Conservation (phyloP, 2,888 invertebrate species). For the Hybos culiciformis region DNA sequence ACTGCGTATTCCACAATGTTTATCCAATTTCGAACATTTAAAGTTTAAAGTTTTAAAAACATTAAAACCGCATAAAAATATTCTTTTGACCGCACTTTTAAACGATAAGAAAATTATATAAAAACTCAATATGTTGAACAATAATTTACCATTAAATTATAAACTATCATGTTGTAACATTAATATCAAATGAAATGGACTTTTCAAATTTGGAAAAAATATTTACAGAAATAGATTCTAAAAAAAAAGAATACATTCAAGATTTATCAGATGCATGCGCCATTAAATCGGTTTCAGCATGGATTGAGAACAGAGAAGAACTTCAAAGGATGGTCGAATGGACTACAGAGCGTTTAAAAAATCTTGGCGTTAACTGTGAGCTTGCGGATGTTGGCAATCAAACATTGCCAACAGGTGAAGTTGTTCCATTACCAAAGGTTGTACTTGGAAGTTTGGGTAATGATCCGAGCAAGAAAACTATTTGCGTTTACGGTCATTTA, state of each 20-base stretch:
- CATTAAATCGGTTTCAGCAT: slow-evolving; percentile 88
- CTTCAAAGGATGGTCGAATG: slow-evolving; percentile 75
- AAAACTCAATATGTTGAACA: too few species aligned
- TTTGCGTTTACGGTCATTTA: slow-evolving; percentile 91
- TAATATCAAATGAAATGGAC: too few species aligned
- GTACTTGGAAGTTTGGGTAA: slow-evolving; percentile 64
- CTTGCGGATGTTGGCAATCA: slow-evolving; percentile 66
- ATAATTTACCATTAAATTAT: too few species aligned
- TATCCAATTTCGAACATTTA: too few species aligned
- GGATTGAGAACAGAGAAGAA: slow-evolving; percentile 67
- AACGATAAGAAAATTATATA: too few species aligned
- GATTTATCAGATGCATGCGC: slow-evolving; percentile 74
- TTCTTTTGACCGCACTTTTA: too few species aligned
- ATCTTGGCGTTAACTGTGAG: slow-evolving; percentile 55
- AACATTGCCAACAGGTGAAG: slow-evolving; percentile 52
- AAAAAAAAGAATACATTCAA: slow-evolving; percentile 61
- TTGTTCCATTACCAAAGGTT: slow-evolving; percentile 72
- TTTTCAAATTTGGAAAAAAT: background rate
- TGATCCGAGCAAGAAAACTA: slow-evolving; percentile 78
- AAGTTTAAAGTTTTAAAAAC: too few species aligned
- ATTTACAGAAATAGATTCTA: slow-evolving; percentile 49
- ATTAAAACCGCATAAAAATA: too few species aligned
- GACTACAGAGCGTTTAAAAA: slow-evolving; percentile 53
- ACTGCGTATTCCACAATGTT: too few species aligned
- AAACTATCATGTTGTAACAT: too few species aligned